A percentile compares a stretch with the other conserved stretches of the same genome.
These are phyloP conservation scores for Thalpophila matura DNA, from an alignment of 2,888 invertebrate species.

Conservation along the genomic window DNA sequence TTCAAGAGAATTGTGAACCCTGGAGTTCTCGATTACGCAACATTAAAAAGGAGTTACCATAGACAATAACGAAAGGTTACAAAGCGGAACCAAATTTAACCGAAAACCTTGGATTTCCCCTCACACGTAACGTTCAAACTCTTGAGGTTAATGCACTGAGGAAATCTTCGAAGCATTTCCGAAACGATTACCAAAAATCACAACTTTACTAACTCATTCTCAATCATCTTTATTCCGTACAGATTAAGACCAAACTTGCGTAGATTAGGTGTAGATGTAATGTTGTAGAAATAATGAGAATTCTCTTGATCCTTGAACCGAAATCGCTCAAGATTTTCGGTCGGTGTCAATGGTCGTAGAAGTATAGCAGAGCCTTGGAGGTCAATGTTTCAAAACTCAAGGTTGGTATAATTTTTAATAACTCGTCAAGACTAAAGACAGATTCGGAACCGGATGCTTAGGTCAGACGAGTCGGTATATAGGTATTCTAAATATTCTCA, in stretches of 20 bases:
- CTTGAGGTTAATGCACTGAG: slow-evolving; percentile 66
- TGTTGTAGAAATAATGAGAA: slow-evolving; percentile 49
- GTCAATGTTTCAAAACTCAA: slow-evolving; percentile 58
- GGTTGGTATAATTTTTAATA: slow-evolving; percentile 42
- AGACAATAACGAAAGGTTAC: slow-evolving; percentile 54
- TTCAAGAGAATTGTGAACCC: background rate
- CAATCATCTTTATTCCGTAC: slow-evolving; percentile 12
- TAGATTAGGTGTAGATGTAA: slow-evolving; percentile 14
- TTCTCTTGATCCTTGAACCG: slow-evolving; percentile 64
- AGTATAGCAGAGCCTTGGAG: slow-evolving; percentile 61
- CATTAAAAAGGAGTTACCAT: slow-evolving; percentile 48
- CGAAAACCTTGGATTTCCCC: slow-evolving; percentile 63
- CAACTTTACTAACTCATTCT: slow-evolving; percentile 24
- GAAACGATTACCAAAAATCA: slow-evolving; percentile 57
- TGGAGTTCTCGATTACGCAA: slow-evolving; percentile 22
- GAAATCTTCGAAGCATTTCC: slow-evolving; percentile 71
- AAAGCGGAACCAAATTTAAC: slow-evolving; percentile 54
- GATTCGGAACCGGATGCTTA: background rate
- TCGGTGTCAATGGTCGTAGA: slow-evolving; percentile 72
- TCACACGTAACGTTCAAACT: slow-evolving; percentile 58
- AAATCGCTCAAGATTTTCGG: slow-evolving; percentile 61
- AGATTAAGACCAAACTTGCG: slow-evolving; percentile 40
- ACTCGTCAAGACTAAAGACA: slow-evolving; percentile 12
- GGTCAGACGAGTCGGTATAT: too few species aligned
- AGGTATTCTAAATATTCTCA: too few species aligned